phyloP scores from a whole-genome alignment of 2,888 invertebrate species.

The Cheilosia pagana region DNA sequence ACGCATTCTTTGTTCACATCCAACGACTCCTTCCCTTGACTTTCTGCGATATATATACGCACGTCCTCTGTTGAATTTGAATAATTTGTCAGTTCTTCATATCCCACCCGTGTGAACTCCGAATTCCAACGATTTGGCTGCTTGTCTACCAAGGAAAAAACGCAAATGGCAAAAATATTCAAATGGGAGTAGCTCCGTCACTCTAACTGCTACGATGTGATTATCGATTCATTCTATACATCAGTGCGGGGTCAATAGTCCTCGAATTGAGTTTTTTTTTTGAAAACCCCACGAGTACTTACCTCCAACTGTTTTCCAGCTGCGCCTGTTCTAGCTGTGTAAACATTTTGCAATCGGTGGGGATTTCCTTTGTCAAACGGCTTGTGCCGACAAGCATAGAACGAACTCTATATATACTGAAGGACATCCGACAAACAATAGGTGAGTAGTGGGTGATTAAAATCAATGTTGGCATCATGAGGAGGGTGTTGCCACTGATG shows the following conservation, averaged over 20 bases:
- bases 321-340: slow-evolving; percentile 45
- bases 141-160: slow-evolving; percentile 33
- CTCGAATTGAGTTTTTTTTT: slow-evolving; percentile 13
- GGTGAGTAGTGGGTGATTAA: slow-evolving; percentile 37
- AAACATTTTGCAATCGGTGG: slow-evolving; percentile 20
- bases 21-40: slow-evolving; percentile 19
- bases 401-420: slow-evolving; percentile 15
- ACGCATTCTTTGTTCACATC: slow-evolving; percentile 10
- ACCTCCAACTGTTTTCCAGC: slow-evolving; percentile 5
- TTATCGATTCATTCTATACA: slow-evolving; percentile 51
- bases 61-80: slow-evolving; percentile 36
- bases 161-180: slow-evolving; percentile 47
- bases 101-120: background rate
- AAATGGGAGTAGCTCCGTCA: slow-evolving; percentile 26
- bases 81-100: slow-evolving; percentile 51
- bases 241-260: slow-evolving; percentile 53
- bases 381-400: slow-evolving; percentile 7
- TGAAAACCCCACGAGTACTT: background rate
- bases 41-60: background rate
- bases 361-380: slow-evolving; percentile 41
- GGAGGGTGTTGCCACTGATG: slow-evolving; percentile 24
- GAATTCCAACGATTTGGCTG: slow-evolving; percentile 3
- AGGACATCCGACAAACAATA: slow-evolving; percentile 41
- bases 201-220: slow-evolving; percentile 19
- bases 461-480: slow-evolving; percentile 39